These are phyloP conservation scores for Epizoanthus fatuus DNA, from an alignment of 92 coral and sea anemone species.

Conservation along the genomic window DNA sequence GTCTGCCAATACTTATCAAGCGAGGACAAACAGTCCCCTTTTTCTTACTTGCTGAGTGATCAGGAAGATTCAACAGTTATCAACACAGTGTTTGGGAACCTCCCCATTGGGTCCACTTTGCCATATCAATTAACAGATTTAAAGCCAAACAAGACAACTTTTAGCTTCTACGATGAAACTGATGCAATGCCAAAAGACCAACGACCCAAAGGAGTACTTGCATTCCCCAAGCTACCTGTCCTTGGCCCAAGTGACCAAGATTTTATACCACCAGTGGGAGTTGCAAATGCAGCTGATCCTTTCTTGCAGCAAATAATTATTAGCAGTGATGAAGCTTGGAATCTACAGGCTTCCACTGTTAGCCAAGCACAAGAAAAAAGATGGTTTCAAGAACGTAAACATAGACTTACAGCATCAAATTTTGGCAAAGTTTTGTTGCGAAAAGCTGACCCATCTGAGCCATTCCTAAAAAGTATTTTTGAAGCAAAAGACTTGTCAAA, in stretches of 20 bases:
- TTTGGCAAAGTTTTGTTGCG: conserved; percentile 68
- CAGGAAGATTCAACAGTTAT: conserved; percentile 54
- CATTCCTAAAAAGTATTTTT: conserved; percentile 60
- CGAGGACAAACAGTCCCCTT: conserved; percentile 63
- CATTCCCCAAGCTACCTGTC: conserved; percentile 7
- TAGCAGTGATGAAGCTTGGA: background rate
- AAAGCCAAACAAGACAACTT: background rate
- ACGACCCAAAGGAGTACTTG: background rate
- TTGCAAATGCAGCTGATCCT: too few species aligned
- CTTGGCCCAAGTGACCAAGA: background rate
- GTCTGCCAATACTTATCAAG: conserved; percentile 60
- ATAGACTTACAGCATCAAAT: conserved; percentile 66
- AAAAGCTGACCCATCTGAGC: conserved; percentile 56
- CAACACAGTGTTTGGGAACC: conserved; percentile 66
- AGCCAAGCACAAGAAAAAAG: conserved; percentile 1
- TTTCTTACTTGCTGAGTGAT: conserved; percentile 64
- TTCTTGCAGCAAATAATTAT: too few species aligned
- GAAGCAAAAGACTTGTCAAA: conserved; percentile 59
- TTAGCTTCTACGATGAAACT: background rate
- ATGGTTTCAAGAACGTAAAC: conserved; percentile 64
- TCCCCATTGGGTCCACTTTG: conserved; percentile 64
- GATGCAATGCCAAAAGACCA: background rate
- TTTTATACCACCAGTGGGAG: too few species aligned
- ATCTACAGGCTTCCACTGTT: conserved; percentile 9
- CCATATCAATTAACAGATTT: conserved; percentile 56